Evolutionary conservation across 2,113 vertebrate species (phyloP).

Genomic region (Stercorarius parasiticus): DNA sequence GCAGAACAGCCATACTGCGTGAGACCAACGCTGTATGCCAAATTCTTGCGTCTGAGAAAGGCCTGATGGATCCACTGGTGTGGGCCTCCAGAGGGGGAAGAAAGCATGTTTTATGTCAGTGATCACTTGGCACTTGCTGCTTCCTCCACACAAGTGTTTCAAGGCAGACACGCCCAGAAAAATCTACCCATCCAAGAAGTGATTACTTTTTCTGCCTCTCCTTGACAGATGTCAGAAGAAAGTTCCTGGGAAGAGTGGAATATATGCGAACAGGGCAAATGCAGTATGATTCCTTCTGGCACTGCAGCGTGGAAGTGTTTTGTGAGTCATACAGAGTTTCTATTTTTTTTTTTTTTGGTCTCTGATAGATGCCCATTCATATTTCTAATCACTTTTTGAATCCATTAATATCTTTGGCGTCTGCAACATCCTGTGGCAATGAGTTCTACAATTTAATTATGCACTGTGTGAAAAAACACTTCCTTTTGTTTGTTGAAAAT

Average conservation of each 20-base stretch:
- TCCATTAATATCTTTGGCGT: conserved; percentile 13
- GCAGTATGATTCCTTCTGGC: not conserved
- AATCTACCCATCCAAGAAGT: not conserved
- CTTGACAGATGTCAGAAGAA: not conserved
- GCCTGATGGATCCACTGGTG: not conserved
- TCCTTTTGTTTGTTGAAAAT: conserved; percentile 38
- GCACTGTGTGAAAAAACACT: conserved; percentile 49
- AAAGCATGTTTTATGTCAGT: not conserved
- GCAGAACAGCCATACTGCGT: not conserved
- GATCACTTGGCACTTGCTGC: not conserved
- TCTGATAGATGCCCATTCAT: not conserved
- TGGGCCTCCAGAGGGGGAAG: not conserved
- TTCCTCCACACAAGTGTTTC: not conserved
- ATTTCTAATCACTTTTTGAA: conserved; percentile 15
- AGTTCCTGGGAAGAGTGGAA: not conserved
- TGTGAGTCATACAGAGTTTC: not conserved
- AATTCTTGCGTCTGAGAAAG: not conserved
- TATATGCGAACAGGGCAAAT: not conserved
- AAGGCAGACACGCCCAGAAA: not conserved
- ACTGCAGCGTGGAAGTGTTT: not conserved
- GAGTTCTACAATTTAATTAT: conserved; percentile 28
- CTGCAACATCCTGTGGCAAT: conserved; percentile 18
- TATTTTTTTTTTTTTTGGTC: not conserved
- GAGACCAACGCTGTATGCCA: not conserved
- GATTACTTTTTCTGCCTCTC: not conserved